Conservation (phyloP, 2,888 invertebrate genomes). For the Halocaridina rubra region DNA sequence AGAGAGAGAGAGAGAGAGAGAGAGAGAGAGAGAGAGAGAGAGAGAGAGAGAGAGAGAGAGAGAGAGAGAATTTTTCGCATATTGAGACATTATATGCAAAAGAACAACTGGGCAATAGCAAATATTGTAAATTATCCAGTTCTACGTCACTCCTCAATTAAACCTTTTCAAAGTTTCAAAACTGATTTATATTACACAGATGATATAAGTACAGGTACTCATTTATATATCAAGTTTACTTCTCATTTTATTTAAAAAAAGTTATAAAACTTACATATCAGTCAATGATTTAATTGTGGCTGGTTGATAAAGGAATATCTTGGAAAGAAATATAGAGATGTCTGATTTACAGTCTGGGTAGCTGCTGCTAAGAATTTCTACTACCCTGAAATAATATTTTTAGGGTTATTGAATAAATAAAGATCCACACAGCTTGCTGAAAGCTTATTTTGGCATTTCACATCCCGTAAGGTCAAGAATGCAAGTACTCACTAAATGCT, state of each 20-base stretch:
- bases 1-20: neutral
- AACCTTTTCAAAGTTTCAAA: neutral
- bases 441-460: too few species aligned
- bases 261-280: conserved; percentile 41
- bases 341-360: conserved; percentile 12
- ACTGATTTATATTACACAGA: neutral
- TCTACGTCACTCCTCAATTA: too few species aligned
- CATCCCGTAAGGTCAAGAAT: neutral
- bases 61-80: too few species aligned
- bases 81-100: neutral
- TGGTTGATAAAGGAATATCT: conserved; percentile 35
- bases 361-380: conserved; percentile 34
- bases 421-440: too few species aligned
- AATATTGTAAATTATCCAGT: too few species aligned
- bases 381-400: conserved; percentile 23
- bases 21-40: neutral
- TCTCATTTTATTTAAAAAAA: too few species aligned
- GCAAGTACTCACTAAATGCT: neutral
- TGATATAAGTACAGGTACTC: neutral
- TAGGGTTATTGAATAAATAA: neutral
- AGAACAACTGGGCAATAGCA: too few species aligned
- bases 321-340: conserved; percentile 28
- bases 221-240: too few species aligned
- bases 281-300: conserved; percentile 15
- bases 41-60: neutral